Conservation (phyloP, 2,113 vertebrate species). For the Anthoscopus minutus region DNA sequence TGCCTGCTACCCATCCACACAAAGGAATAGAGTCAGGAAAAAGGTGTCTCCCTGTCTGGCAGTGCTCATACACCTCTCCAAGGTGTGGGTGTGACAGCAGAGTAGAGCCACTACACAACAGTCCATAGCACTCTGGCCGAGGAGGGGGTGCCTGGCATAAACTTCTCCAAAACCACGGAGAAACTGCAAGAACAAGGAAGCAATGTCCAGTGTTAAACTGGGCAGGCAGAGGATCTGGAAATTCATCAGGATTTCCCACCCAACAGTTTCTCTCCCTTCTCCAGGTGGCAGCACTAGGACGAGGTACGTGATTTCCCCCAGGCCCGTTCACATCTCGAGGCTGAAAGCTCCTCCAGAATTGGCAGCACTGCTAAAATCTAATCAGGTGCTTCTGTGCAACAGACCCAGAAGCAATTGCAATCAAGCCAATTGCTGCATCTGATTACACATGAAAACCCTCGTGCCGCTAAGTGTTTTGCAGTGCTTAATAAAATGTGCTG, state of each 20-base stretch:
- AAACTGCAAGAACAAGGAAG: not conserved
- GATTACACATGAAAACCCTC: slow-evolving; percentile 53
- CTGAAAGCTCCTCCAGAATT: slow-evolving; percentile 5
- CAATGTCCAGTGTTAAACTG: not conserved
- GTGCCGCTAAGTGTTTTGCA: not conserved
- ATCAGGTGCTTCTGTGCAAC: slow-evolving; percentile 50
- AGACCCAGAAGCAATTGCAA: slow-evolving; percentile 56
- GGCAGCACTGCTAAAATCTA: slow-evolving; percentile 17
- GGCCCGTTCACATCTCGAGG: accelerated
- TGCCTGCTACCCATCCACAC: not conserved
- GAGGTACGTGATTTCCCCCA: not conserved
- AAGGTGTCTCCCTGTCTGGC: not conserved
- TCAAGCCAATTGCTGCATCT: slow-evolving; percentile 61
- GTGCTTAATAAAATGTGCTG: slow-evolving; percentile 48
- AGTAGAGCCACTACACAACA: not conserved
- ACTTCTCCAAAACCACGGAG: not conserved
- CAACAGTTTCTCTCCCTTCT: not conserved
- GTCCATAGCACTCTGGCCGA: not conserved
- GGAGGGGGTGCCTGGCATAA: not conserved
- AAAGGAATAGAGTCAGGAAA: not conserved
- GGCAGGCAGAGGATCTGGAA: not conserved
- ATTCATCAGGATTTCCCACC: not conserved
- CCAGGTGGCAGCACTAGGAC: not conserved
- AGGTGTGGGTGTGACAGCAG: not conserved
- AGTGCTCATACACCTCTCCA: not conserved